Evolutionary conservation across 2,888 invertebrate species (phyloP).

Genomic region (Lamproptera curius): DNA sequence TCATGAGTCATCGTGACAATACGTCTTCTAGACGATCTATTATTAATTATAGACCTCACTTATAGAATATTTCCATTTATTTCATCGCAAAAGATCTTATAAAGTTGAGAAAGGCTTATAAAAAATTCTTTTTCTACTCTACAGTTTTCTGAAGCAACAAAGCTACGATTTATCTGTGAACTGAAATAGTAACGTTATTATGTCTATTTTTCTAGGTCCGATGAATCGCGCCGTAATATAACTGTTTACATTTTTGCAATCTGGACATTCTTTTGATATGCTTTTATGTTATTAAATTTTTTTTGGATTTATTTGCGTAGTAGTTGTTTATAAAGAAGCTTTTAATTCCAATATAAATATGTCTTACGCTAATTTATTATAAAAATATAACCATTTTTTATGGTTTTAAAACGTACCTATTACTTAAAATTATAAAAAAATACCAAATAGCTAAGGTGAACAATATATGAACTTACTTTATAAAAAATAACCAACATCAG

Average conservation of each 20-base stretch:
- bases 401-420: too few species aligned
- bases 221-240: constrained; percentile 12
- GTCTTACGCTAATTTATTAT: too few species aligned
- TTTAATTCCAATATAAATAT: too few species aligned
- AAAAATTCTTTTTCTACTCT: background rate
- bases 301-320: constrained; percentile 2
- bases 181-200: constrained; percentile 12
- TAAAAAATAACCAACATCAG: too few species aligned
- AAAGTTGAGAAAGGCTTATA: constrained; percentile 2
- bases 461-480: too few species aligned
- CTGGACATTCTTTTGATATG: constrained; percentile 9
- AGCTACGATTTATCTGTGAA: constrained; percentile 4
- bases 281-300: constrained; percentile 6
- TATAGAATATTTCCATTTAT: background rate
- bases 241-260: constrained; percentile 13
- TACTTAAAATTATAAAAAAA: too few species aligned
- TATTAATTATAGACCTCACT: constrained; percentile 6
- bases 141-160: constrained; percentile 12
- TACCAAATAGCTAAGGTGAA: too few species aligned
- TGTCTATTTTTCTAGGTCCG: constrained; percentile 10
- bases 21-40: constrained; percentile 15
- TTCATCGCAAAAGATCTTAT: background rate
- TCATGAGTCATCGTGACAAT: constrained; percentile 5
- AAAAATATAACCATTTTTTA: too few species aligned
- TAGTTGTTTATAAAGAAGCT: background rate